Evolutionary conservation across 2,113 vertebrate species (phyloP), one percentile per base, ranked within the genome.

Genomic region (Hyaena hyaena): DNA sequence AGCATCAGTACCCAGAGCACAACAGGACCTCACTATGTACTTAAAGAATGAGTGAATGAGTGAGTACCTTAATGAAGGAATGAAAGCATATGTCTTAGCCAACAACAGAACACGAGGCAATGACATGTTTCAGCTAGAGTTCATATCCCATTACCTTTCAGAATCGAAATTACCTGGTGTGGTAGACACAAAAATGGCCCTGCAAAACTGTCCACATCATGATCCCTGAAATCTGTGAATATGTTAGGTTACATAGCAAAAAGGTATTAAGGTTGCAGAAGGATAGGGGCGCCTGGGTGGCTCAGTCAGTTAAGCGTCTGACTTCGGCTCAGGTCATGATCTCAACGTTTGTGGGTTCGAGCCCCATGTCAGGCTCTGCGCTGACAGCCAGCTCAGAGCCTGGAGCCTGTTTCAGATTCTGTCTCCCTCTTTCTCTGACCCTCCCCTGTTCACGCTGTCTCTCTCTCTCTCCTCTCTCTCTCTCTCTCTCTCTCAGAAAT

Each of bases 11-110:
- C 45, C 45, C 76, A 55, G 7, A 45, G 53, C 24, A 94, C 73
- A 74, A 69, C 35, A 63, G 39, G 23, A 71, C 79, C 50, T 73
- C 43, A 90, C 16, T 58, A 53, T 15, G 87, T 88, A 79, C 19
- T 93, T 73, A 71, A 95, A 93, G 21, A 95, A 90, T 65, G 19
- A 53, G 65, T 79, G 17, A 94, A 81, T 58, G 17, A 92, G 48
- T 58, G 21, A 55, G 53, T 55, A 24, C 50, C 31, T 69, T 2
- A 10, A 21, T 35, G 43, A 83, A 90, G 43, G 21, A 92, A 83
- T n/a, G 4, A 26, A 93, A 79, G 48, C 50, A 76, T 50, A 55
- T 11, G 7, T 2, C 66, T 28, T 26, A 15, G 10, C 35, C 26
- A 53, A 28, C 26, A 88, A 28, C 1, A 63, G 23, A 84, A 63